Evolutionary conservation across 2,113 vertebrate species (phyloP).

Genomic region (Vimba vimba): DNA sequence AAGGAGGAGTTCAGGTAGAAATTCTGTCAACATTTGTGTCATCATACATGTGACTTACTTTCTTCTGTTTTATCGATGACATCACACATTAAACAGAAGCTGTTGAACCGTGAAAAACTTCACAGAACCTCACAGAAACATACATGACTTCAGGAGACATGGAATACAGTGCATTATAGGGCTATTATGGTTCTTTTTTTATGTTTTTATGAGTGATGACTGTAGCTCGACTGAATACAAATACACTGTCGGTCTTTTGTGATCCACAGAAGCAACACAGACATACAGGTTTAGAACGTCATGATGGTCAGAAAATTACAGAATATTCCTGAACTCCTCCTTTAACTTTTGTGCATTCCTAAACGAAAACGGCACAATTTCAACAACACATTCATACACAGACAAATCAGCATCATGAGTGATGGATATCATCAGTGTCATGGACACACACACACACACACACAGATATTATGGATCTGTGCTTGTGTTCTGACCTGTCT

Average conservation of each 20-base stretch:
- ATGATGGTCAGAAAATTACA: not conserved
- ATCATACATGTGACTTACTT: too few species aligned
- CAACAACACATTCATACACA: not conserved
- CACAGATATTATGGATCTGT: not conserved
- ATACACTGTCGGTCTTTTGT: not conserved
- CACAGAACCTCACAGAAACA: too few species aligned
- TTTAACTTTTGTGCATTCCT: not conserved
- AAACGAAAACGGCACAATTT: not conserved
- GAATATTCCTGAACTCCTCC: not conserved
- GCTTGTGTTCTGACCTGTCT: constrained; percentile 79
- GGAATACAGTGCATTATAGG: too few species aligned
- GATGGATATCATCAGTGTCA: not conserved
- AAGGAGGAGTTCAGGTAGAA: not conserved
- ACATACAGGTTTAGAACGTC: not conserved
- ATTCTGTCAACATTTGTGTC: too few species aligned
- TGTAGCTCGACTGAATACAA: too few species aligned
- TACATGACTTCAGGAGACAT: too few species aligned
- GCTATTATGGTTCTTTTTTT: too few species aligned
- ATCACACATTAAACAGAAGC: too few species aligned
- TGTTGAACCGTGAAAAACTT: too few species aligned
- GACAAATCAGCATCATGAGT: not conserved
- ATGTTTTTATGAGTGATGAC: too few species aligned
- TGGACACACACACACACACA: too few species aligned
- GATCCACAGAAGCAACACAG: not conserved
- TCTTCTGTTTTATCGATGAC: too few species aligned